These are phyloP conservation scores for Panopea generosa DNA, from an alignment of 2,888 invertebrate species.

Conservation along the genomic window DNA sequence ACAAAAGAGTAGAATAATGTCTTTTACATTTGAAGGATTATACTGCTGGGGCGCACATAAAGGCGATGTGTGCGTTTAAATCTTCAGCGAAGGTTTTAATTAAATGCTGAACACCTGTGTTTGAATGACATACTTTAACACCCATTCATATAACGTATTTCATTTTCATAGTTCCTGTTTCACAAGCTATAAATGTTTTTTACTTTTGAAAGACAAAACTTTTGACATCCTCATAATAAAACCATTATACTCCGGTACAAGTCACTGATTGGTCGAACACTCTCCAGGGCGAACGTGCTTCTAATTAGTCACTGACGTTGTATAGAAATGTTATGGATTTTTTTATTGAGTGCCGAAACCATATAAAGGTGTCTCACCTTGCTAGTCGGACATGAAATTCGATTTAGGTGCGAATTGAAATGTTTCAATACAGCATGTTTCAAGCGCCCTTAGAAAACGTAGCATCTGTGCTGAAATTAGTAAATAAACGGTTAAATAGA, in stretches of 20 bases:
- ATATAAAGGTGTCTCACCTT: too few relatives aligned
- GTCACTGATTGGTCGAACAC: slow-evolving; percentile 26
- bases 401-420: too few relatives aligned
- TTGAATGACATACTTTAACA: slow-evolving; percentile 15
- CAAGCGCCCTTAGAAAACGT: too few relatives aligned
- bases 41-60: not conserved
- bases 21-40: too few relatives aligned
- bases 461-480: too few relatives aligned
- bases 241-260: slow-evolving; percentile 26
- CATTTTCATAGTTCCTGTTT: slow-evolving; percentile 26
- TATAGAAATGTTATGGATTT: slow-evolving; percentile 47
- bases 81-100: slow-evolving; percentile 12
- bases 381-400: too few relatives aligned
- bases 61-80: not conserved
- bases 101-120: slow-evolving; percentile 39
- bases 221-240: not conserved
- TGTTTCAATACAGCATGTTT: too few relatives aligned
- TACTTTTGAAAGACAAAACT: too few relatives aligned
- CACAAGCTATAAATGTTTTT: slow-evolving; percentile 27
- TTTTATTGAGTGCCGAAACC: not conserved
- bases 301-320: slow-evolving; percentile 28
- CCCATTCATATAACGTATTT: slow-evolving; percentile 24
- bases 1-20: too few relatives aligned
- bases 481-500: too few relatives aligned
- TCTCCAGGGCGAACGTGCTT: slow-evolving; percentile 2